Conservation (phyloP, 2,888 invertebrate species). For the Endotricha flammealis region DNA sequence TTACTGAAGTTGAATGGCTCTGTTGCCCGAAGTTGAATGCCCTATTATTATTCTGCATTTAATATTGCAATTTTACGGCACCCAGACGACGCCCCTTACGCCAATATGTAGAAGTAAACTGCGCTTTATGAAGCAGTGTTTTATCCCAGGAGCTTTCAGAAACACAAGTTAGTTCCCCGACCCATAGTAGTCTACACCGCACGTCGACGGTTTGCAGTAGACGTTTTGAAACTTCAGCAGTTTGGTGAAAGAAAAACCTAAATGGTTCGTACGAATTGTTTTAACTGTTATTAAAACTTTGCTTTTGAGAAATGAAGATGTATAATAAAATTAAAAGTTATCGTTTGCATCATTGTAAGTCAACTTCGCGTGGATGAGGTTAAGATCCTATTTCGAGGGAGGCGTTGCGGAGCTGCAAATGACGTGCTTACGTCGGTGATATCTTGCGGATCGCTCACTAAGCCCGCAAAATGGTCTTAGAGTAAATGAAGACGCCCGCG, state of each 20-base stretch:
- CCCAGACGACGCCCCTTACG: slow-evolving; percentile 11
- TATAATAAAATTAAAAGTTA: slow-evolving; percentile 47
- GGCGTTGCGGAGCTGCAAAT: slow-evolving; percentile 50
- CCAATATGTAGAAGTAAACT: slow-evolving; percentile 20
- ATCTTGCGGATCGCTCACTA: slow-evolving; percentile 53
- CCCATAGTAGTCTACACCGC: slow-evolving; percentile 26
- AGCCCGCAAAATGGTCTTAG: slow-evolving; percentile 56
- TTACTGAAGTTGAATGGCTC: not conserved
- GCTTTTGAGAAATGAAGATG: slow-evolving; percentile 38
- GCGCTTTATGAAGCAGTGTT: slow-evolving; percentile 27
- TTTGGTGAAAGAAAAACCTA: slow-evolving; percentile 34
- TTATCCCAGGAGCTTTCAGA: slow-evolving; percentile 39
- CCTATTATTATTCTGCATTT: not conserved
- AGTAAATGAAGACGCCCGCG: slow-evolving; percentile 60
- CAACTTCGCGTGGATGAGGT: slow-evolving; percentile 39
- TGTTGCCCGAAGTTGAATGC: not conserved
- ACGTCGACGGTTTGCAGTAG: slow-evolving; percentile 39
- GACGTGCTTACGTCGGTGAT: slow-evolving; percentile 61
- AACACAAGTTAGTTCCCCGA: slow-evolving; percentile 35
- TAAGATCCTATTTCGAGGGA: slow-evolving; percentile 38
- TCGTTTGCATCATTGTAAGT: slow-evolving; percentile 42
- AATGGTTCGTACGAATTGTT: slow-evolving; percentile 46
- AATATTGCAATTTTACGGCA: slow-evolving; percentile 1
- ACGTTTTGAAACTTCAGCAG: slow-evolving; percentile 44
- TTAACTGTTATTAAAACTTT: slow-evolving; percentile 51